Evolutionary conservation across 1,140 invertebrate species (phyloP), one percentile per base, ranked within the genome.

Genomic region (Aphis gossypii): DNA sequence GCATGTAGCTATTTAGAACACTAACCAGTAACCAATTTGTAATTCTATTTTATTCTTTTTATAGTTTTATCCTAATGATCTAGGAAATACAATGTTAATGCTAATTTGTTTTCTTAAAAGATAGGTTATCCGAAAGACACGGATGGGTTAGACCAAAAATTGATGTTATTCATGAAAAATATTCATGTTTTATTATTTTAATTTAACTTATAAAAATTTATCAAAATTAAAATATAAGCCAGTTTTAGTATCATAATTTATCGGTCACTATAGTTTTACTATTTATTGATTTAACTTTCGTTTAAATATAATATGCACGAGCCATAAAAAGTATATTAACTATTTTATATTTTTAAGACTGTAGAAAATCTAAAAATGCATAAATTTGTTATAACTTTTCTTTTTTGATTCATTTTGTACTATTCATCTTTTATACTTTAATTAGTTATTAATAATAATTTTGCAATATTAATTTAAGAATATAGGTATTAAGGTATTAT

Each of bases 1-100:
- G 86, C 86, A 35, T 30, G 86, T 88, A n/a, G 86, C 46, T 51
- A 51, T 88, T 88, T 88, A 51, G 46, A 88, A 88, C 86, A 86
- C 38, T 48, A 35, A 88, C 82, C 25, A 30, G 23, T 30, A 30
- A 30, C 23, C 0, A 88, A 51, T 88, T 30, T 51, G 86, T 51
- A n/a, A 51, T 88, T 88, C 6, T 23, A 35, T 88, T 51, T 88
- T 51, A n/a, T 86, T 86, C 46, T 14, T 86, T 30, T 46, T 46
- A 30, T 46, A 86, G 25, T 86, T 30, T 48, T 46, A 44, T 46
- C 25, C 44, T 48, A 86, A 86, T n/a, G 44, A 20, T 86, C 25
- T 86, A 4, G 2, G 30, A 76, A n/a, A 76, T n/a, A n/a, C 8
- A 76, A 20, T 46, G 5, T 44, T n/a, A 86, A 86, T 46, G 84